A percentile compares a stretch with the other conserved stretches of the same genome.
Conservation (phyloP, 2,888 invertebrate genomes). For the Machimus rusticus region DNA sequence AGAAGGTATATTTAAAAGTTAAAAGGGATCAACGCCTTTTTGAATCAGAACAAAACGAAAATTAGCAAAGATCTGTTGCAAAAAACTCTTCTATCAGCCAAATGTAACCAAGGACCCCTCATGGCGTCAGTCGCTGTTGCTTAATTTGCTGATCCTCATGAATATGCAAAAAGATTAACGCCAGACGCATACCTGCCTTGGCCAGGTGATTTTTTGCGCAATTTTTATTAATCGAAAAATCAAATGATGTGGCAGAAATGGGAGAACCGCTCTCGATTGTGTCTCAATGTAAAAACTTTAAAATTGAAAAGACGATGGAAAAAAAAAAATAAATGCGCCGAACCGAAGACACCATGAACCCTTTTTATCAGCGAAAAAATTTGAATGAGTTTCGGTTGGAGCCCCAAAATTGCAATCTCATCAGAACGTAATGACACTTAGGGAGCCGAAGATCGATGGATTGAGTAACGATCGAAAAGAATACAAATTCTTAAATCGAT, state of each 20-base stretch:
- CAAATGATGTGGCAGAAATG: slow-evolving; percentile 9
- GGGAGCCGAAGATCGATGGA: slow-evolving; percentile 16
- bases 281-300: background rate
- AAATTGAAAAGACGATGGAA: background rate
- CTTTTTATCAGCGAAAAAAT: background rate
- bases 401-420: background rate
- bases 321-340: background rate
- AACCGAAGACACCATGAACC: background rate
- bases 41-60: background rate
- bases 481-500: slow-evolving; percentile 4
- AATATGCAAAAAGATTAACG: slow-evolving; percentile 29
- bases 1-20: background rate
- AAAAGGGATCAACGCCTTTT: background rate
- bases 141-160: slow-evolving; percentile 24
- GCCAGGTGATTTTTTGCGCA: background rate
- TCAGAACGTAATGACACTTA: background rate
- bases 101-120: background rate
- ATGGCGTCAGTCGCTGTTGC: background rate
- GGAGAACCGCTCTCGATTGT: background rate
- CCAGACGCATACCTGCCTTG: background rate
- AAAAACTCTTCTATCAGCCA: background rate
- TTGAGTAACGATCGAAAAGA: background rate
- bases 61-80: background rate
- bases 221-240: slow-evolving; percentile 30
- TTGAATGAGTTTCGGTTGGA: background rate